phyloP scores from a whole-genome alignment of 2,888 invertebrate species.

The Troides aeacus region DNA sequence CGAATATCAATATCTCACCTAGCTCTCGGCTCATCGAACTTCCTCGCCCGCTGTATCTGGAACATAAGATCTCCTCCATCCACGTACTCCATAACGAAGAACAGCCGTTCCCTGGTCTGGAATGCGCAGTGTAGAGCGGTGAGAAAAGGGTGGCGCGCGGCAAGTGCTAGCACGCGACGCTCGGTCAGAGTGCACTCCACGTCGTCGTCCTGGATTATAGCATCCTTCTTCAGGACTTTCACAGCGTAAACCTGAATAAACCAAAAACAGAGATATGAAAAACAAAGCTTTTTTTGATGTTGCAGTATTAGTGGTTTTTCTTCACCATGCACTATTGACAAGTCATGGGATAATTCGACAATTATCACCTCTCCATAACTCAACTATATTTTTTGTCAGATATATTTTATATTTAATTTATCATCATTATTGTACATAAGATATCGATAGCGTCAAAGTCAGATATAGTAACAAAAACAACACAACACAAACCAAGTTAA shows the following conservation, averaged over 20 bases:
- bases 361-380: no score
- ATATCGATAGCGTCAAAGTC: no score
- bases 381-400: no score
- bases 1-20: constrained; percentile 71
- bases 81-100: constrained; percentile 99
- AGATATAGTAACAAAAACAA: no score
- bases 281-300: no score
- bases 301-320: no score
- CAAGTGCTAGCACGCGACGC: constrained; percentile 96
- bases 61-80: constrained; percentile 99
- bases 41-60: constrained; percentile 98
- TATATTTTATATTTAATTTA: no score
- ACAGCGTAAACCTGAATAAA: constrained; percentile 85
- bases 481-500: no score
- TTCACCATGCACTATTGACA: no score
- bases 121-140: constrained; percentile 98
- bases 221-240: constrained; percentile 97
- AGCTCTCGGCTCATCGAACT: constrained; percentile 97
- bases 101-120: constrained; percentile 96
- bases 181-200: constrained; percentile 99
- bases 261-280: no score
- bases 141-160: constrained; percentile 98
- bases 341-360: no score
- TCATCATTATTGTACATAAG: no score
- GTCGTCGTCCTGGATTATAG: constrained; percentile 99